phyloP scores from a whole-genome alignment of 2,797 vertebrate genomes.

The Mormyrus proboscirostris region DNA sequence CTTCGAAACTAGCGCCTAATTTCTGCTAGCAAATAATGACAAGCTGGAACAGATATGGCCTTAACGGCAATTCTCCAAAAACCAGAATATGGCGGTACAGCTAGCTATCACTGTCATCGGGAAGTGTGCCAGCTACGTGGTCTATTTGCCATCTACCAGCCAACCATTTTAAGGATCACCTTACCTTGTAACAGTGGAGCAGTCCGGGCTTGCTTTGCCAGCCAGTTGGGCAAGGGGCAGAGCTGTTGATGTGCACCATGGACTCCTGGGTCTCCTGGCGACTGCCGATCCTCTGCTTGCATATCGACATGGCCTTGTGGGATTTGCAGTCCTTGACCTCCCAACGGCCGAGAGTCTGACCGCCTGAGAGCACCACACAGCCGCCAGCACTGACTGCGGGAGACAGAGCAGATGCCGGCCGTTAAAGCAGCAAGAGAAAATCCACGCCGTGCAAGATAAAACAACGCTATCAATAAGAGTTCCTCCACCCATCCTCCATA shows the following conservation, averaged over 20 bases:
- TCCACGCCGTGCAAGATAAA: neutral
- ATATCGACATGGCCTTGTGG: constrained; percentile 79
- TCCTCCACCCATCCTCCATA: neutral
- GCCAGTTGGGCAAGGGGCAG: constrained; percentile 68
- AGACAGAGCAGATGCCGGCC: neutral
- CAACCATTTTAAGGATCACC: neutral
- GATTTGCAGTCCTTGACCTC: constrained; percentile 81
- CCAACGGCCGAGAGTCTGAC: constrained; percentile 72
- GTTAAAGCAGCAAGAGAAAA: neutral
- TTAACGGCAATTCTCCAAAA: neutral
- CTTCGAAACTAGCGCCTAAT: neutral
- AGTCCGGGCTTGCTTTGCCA: constrained; percentile 79
- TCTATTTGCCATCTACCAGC: neutral
- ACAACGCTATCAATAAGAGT: neutral
- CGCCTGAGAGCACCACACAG: constrained; percentile 75
- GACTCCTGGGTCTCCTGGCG: constrained; percentile 51
- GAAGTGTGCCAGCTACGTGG: neutral
- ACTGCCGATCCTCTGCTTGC: constrained; percentile 68
- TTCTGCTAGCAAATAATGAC: neutral
- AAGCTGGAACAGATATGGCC: neutral
- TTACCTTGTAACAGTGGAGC: constrained; percentile 81
- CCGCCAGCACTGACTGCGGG: constrained; percentile 68
- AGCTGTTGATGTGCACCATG: constrained; percentile 54
- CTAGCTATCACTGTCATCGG: neutral
- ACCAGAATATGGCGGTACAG: neutral